Percentiles rank a stretch among this genome's conserved stretches.
Conservation (phyloP, 2,797 vertebrate species). For the Peromyscus melanophrys region DNA sequence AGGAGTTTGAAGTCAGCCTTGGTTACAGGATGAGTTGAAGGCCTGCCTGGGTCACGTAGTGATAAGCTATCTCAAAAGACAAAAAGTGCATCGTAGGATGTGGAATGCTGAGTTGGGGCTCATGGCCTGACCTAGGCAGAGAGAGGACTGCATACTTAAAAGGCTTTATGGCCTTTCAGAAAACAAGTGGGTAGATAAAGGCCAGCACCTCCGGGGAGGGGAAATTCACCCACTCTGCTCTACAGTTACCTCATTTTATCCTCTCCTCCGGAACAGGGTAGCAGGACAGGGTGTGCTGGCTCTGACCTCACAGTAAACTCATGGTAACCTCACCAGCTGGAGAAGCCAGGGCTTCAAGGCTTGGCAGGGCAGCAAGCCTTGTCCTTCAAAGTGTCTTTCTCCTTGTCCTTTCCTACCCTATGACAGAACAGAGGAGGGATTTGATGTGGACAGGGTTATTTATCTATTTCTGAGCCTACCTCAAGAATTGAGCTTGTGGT, state of each 20-base stretch:
- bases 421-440: neutral
- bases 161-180: neutral
- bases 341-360: neutral
- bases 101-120: neutral
- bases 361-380: neutral
- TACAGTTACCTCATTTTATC: neutral
- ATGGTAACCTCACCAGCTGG: neutral
- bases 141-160: neutral
- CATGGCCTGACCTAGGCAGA: neutral
- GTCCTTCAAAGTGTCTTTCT: neutral
- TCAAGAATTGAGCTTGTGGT: neutral
- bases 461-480: neutral
- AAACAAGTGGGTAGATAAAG: neutral
- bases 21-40: neutral
- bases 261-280: neutral
- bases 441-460: neutral
- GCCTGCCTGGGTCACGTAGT: neutral
- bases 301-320: slow-evolving; percentile 2
- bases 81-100: neutral
- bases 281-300: neutral
- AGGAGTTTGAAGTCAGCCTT: neutral
- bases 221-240: neutral
- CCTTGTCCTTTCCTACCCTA: neutral
- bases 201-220: neutral
- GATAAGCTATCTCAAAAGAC: neutral